These are phyloP conservation scores for Caenorhabditis angaria DNA, from an alignment of 2,888 invertebrate genomes.

Conservation along the genomic window DNA sequence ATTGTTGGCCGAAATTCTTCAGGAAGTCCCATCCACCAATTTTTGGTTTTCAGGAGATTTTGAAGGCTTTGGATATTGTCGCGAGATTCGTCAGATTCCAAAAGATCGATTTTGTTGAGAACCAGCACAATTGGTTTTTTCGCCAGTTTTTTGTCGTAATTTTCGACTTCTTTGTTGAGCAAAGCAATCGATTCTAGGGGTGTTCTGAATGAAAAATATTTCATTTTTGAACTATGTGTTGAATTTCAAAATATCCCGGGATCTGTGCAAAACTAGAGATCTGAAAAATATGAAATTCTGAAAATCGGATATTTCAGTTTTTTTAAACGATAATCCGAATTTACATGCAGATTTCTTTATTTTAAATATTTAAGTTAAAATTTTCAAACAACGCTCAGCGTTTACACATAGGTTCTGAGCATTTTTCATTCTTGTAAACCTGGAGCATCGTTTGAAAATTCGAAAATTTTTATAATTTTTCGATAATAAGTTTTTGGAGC, in stretches of 20 bases:
- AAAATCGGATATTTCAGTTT: too few relatives aligned
- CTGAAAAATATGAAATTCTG: too few relatives aligned
- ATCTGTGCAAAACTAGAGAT: background rate
- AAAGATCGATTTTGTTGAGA: conserved; percentile 63
- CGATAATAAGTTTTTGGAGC: background rate
- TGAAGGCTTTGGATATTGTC: conserved; percentile 9
- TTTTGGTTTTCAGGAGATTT: background rate
- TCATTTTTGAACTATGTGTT: conserved; percentile 16
- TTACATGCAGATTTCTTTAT: too few relatives aligned
- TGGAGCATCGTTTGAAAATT: too few relatives aligned
- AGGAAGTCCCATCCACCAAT: conserved; percentile 43
- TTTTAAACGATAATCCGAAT: too few relatives aligned
- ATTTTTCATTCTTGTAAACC: too few relatives aligned
- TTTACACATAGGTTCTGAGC: too few relatives aligned
- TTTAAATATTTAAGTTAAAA: background rate
- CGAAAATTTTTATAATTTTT: too few relatives aligned
- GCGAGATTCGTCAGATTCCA: conserved; percentile 14
- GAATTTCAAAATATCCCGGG: background rate
- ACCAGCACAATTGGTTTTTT: conserved; percentile 60
- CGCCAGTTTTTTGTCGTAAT: conserved; percentile 52
- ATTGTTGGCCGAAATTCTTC: conserved; percentile 48
- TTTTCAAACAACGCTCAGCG: too few relatives aligned
- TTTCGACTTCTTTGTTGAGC: conserved; percentile 63
- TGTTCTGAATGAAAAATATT: too few relatives aligned
- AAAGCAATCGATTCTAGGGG: conserved; percentile 64